A percentile compares a stretch with the other conserved stretches of the same genome.
phyloP scores from a whole-genome alignment of 2,888 invertebrate genomes.

The Ferdinandea cuprea region DNA sequence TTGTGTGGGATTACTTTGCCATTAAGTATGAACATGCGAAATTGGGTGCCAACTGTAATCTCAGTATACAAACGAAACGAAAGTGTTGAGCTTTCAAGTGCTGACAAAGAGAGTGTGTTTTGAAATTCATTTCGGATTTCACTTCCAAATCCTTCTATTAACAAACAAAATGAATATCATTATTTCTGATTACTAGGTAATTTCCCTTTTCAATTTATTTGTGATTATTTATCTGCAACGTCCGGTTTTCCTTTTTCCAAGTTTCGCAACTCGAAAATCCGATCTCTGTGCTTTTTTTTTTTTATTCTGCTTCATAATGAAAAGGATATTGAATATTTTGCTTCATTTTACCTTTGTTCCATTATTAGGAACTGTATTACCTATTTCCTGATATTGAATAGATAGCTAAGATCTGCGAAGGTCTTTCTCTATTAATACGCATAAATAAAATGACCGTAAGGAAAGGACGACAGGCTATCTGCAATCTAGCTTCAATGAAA shows the following conservation, averaged over 20 bases:
- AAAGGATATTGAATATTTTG: slow-evolving; percentile 11
- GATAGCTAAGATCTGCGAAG: neutral
- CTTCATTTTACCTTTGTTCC: neutral
- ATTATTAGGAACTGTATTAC: neutral
- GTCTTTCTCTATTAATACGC: neutral
- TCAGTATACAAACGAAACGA: too few relatives aligned
- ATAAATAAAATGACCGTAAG: neutral
- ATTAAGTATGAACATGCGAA: too few relatives aligned
- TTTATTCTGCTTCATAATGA: slow-evolving; percentile 11
- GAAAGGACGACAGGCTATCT: neutral
- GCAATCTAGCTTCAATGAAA: too few relatives aligned
- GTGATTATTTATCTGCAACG: slow-evolving; percentile 46
- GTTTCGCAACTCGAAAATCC: neutral
- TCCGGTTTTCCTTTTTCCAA: neutral
- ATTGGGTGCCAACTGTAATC: too few relatives aligned
- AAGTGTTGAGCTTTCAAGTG: too few relatives aligned
- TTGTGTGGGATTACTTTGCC: too few relatives aligned
- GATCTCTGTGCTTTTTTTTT: neutral
- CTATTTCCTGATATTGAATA: neutral
- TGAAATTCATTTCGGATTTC: too few relatives aligned
- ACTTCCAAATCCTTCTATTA: too few relatives aligned
- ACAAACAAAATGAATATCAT: too few relatives aligned
- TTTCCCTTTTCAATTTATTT: slow-evolving; percentile 50
- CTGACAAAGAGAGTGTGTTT: too few relatives aligned
- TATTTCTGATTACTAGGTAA: slow-evolving; percentile 31